A percentile compares a stretch with the other conserved stretches of the same genome.
Evolutionary conservation across 1,140 invertebrate genomes (phyloP).

Genomic region (Lepidostoma basale): DNA sequence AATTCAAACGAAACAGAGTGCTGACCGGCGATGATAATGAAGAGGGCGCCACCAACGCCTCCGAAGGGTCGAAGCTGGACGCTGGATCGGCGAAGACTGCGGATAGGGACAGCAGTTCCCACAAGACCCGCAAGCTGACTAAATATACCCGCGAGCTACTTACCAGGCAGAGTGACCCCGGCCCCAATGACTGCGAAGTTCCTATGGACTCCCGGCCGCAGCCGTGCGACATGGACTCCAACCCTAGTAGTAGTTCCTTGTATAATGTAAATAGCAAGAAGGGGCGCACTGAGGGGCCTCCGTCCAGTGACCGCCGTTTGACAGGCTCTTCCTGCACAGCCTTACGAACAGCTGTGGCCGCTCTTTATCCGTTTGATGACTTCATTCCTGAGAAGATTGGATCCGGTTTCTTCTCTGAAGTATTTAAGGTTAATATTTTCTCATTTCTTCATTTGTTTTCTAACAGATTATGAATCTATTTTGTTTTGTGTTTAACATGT

Average conservation of each 20-base stretch:
- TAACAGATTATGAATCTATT: too few relatives aligned
- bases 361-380: constrained; percentile 90
- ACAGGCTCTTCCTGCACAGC: constrained; percentile 83
- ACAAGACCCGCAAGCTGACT: constrained; percentile 18
- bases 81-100: constrained; percentile 21
- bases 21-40: constrained; percentile 4
- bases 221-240: constrained; percentile 20
- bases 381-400: constrained; percentile 92
- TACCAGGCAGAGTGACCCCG: constrained; percentile 26
- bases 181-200: constrained; percentile 23
- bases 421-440: constrained; percentile 82
- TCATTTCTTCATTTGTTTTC: background rate
- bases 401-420: constrained; percentile 94
- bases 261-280: constrained; percentile 20
- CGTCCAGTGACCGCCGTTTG: constrained; percentile 57
- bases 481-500: too few relatives aligned
- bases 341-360: constrained; percentile 85
- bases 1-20: constrained; percentile 23
- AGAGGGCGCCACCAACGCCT: background rate
- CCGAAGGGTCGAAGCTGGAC: constrained; percentile 38
- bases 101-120: background rate
- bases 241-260: constrained; percentile 20
- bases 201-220: background rate
- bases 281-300: background rate
- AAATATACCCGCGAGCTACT: constrained; percentile 3